Conservation (phyloP, 2,113 vertebrate species). For the Heptranchias perlo region DNA sequence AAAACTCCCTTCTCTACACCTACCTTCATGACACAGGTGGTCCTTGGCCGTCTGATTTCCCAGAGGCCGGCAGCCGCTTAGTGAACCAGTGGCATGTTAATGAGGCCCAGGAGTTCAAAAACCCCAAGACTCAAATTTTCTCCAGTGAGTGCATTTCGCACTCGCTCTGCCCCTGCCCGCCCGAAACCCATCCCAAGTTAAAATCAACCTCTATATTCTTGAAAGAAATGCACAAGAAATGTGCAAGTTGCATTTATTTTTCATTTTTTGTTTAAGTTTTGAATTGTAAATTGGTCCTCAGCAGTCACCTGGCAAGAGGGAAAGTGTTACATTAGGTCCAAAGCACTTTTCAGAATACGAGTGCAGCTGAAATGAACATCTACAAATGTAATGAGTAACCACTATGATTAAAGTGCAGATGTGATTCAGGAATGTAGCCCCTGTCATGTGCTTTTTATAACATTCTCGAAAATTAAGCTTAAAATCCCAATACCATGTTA, state of each 20-base stretch:
- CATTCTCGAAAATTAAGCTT: neutral
- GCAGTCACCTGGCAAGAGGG: neutral
- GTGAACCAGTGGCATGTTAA: too few species aligned
- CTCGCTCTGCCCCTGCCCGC: neutral
- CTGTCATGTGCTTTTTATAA: neutral
- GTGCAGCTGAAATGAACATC: neutral
- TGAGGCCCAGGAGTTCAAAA: neutral
- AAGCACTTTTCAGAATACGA: neutral
- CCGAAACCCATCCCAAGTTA: neutral
- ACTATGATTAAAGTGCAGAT: neutral
- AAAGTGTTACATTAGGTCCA: neutral
- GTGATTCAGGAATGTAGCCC: slow-evolving; percentile 21
- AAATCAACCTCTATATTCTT: neutral
- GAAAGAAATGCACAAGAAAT: neutral
- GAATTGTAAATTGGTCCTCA: neutral
- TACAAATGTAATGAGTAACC: neutral
- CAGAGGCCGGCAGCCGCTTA: neutral
- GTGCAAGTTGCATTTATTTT: neutral
- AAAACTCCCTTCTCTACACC: neutral
- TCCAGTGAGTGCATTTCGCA: neutral
- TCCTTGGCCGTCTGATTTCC: neutral
- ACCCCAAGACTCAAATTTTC: neutral
- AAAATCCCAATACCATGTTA: neutral
- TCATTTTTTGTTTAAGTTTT: neutral
- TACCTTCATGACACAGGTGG: neutral